Evolutionary conservation across 1,140 invertebrate species (phyloP).

Genomic region (Halotydeus destructor): DNA sequence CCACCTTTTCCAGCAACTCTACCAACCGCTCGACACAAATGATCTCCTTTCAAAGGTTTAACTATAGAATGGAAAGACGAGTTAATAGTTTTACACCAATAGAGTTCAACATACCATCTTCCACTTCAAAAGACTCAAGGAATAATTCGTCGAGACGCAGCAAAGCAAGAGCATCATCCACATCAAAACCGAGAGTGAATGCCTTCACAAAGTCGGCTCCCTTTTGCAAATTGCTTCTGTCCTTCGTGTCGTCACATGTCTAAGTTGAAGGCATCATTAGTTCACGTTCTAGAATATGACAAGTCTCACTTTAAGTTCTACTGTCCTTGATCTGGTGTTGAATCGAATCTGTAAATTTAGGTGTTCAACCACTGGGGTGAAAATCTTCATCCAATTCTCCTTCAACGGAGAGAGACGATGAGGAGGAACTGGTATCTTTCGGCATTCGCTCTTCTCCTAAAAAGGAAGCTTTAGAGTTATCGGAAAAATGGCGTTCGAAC

Average conservation of each 20-base stretch:
- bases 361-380: conserved; percentile 85
- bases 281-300: conserved; percentile 4
- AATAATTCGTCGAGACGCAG: conserved; percentile 90
- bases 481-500: too few relatives aligned
- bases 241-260: conserved; percentile 48
- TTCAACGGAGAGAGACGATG: conserved; percentile 77
- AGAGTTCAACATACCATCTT: conserved; percentile 41
- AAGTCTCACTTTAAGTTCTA: conserved; percentile 45
- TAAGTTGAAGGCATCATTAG: conserved; percentile 19
- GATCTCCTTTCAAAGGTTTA: conserved; percentile 82
- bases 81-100: conserved; percentile 8
- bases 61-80: conserved; percentile 31
- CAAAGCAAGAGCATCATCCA: conserved; percentile 86
- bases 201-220: conserved; percentile 94
- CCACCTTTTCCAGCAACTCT: conserved; percentile 91
- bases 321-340: conserved; percentile 71
- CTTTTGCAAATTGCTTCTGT: conserved; percentile 79
- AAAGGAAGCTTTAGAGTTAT: too few relatives aligned
- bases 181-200: conserved; percentile 87
- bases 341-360: conserved; percentile 81
- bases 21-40: conserved; percentile 82
- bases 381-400: conserved; percentile 93
- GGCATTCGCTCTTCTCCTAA: conserved; percentile 23
- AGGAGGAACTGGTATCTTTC: conserved; percentile 40
- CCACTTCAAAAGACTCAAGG: conserved; percentile 87